These are phyloP conservation scores for Gyps fulvus DNA, from an alignment of 2,113 vertebrate species.

Conservation along the genomic window DNA sequence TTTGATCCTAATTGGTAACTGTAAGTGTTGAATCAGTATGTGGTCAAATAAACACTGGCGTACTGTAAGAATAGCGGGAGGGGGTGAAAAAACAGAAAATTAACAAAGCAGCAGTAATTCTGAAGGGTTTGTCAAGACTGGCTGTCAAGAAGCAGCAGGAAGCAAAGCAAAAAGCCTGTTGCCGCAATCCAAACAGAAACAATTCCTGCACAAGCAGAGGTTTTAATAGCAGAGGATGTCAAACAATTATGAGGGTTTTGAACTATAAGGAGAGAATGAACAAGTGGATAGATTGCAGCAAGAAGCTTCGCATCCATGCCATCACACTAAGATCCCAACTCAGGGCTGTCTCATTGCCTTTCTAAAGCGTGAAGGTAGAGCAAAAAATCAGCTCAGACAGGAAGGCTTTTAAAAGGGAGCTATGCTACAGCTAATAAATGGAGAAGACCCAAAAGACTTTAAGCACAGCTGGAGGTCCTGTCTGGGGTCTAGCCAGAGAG, in stretches of 20 bases:
- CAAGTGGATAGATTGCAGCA: background rate
- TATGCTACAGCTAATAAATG: background rate
- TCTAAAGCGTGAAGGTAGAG: background rate
- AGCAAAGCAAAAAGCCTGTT: constrained; percentile 14
- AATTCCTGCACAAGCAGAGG: background rate
- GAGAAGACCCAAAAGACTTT: background rate
- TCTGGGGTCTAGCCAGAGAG: background rate
- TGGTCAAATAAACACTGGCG: background rate
- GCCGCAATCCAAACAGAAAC: background rate
- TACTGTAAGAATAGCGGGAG: background rate
- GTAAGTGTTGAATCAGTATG: background rate
- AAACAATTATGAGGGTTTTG: background rate
- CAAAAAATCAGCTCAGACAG: background rate
- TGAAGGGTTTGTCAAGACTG: background rate
- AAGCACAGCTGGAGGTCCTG: background rate
- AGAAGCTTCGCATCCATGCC: background rate
- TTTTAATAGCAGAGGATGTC: background rate
- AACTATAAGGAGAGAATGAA: background rate
- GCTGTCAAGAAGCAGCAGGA: constrained; percentile 28
- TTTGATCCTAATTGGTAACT: background rate
- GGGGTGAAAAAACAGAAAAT: background rate
- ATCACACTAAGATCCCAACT: background rate
- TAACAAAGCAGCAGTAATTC: constrained; percentile 12
- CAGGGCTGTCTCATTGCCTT: background rate
- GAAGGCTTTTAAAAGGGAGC: background rate